These are phyloP conservation scores for Anagyrus pseudococci DNA, from an alignment of 2,888 invertebrate species.

Conservation along the genomic window DNA sequence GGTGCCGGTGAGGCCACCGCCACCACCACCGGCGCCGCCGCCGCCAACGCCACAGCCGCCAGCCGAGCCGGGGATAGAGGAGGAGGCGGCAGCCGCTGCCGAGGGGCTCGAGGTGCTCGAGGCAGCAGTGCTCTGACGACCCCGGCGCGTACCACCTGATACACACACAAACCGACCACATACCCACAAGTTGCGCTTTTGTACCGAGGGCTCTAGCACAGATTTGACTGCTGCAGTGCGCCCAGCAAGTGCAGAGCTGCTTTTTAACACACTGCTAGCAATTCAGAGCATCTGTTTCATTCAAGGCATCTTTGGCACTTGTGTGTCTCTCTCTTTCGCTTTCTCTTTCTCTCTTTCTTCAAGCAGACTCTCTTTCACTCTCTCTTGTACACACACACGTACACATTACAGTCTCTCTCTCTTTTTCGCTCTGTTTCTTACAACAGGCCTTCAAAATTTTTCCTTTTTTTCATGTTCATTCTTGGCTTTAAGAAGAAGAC, in stretches of 20 bases:
- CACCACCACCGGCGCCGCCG: constrained; percentile 41
- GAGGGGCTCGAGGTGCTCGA: constrained; percentile 57
- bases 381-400: constrained; percentile 3
- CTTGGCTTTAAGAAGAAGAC: constrained; percentile 19
- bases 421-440: no score
- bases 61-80: constrained; percentile 50
- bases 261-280: no score
- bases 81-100: constrained; percentile 51
- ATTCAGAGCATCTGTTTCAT: no score
- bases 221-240: no score
- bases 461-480: constrained; percentile 25
- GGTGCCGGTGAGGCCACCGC: constrained; percentile 35
- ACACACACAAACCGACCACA: constrained; percentile 61
- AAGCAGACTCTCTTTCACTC: constrained; percentile 18
- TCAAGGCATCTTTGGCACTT: no score
- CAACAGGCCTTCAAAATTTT: no score
- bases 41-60: constrained; percentile 29
- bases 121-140: constrained; percentile 59
- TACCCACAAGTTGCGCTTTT: no score
- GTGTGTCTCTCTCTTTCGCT: no score
- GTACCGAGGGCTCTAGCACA: no score
- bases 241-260: no score
- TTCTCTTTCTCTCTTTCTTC: no score
- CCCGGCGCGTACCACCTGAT: constrained; percentile 61
- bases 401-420: no score